Evolutionary conservation across 2,797 vertebrate genomes (phyloP).

Genomic region (Argya squamiceps): DNA sequence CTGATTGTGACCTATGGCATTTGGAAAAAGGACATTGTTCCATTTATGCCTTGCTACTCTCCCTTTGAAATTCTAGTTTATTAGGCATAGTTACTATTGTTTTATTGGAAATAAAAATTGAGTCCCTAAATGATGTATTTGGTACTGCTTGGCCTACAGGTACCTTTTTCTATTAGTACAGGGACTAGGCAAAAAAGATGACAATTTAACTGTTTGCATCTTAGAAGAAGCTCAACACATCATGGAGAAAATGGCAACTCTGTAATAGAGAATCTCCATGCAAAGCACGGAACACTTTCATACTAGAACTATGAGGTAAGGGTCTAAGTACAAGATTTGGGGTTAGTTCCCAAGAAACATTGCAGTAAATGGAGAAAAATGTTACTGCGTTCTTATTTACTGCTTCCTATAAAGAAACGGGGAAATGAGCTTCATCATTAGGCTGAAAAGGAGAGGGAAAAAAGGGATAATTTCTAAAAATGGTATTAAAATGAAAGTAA

Average conservation of each 20-base stretch:
- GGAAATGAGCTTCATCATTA: neutral
- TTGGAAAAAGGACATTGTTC: neutral
- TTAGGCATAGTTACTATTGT: neutral
- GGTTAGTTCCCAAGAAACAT: neutral
- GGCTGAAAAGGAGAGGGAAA: neutral
- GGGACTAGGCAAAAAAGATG: neutral
- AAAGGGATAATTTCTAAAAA: neutral
- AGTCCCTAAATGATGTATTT: neutral
- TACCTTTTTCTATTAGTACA: neutral
- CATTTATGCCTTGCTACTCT: neutral
- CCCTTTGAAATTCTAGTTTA: neutral
- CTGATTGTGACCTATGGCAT: neutral
- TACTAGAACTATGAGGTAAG: neutral
- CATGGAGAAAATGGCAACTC: neutral
- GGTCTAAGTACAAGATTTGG: rapidly evolving
- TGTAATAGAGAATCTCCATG: neutral
- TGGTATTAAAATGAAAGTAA: neutral
- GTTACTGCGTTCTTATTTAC: neutral
- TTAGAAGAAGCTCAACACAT: neutral
- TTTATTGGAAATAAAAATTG: neutral
- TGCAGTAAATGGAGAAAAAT: neutral
- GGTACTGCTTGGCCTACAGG: neutral
- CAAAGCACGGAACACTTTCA: neutral
- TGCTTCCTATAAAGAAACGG: neutral
- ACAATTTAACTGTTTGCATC: neutral